Base-by-base conservation (phyloP, 1,140 invertebrate species). In the Aphis gossypii region DNA sequence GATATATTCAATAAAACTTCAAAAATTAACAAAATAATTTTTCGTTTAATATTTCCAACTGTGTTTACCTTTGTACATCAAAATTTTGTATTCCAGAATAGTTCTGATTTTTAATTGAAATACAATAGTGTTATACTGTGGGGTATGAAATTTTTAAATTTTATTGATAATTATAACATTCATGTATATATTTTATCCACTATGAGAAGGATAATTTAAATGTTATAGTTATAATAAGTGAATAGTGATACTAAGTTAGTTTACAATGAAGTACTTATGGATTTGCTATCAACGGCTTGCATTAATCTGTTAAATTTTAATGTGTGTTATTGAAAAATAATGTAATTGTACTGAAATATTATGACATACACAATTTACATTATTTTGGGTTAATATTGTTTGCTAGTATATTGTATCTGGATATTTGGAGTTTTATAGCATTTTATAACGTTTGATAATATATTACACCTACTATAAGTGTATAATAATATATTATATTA, bases 1-100 rank as follows among this genome's bases (percentile, higher is more conserved):
- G 48, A 93, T 83, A 93, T 83, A 56, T 93, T 93, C 35, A 93
- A 86, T 93, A 93, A 93, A 92, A 84, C 8, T 54, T 1, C 46
- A 51, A 83, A 83, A 87, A 38, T 54, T 48, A 84, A 83, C 35
- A 84, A 30, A 44, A 41, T 30, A 14, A 48, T 48, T 35, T 35
- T 48, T 87, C 35, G 1, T 87, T 46, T 87, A 48, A 87, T n/a
- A 46, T 84, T 76, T 68, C 0, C 30, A n/a, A 76, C 0, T 76
- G n/a, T n/a, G 20, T 76, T 76, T 6, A 76, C n/a, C 38, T 84
- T 84, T 30, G 2, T 44, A 84, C 21, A 44, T 44, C 11, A 86
- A 18, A 44, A 30, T 51, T 51, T 51, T 51, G 9, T 46, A 5
- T 25, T 44, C 7, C n/a, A 30, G 4, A 46, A 86, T 25, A 14